Percentiles rank a stretch among this genome's conserved stretches.
Evolutionary conservation across 1,140 invertebrate genomes (phyloP).

Genomic region (Zaprionus tsacasi): DNA sequence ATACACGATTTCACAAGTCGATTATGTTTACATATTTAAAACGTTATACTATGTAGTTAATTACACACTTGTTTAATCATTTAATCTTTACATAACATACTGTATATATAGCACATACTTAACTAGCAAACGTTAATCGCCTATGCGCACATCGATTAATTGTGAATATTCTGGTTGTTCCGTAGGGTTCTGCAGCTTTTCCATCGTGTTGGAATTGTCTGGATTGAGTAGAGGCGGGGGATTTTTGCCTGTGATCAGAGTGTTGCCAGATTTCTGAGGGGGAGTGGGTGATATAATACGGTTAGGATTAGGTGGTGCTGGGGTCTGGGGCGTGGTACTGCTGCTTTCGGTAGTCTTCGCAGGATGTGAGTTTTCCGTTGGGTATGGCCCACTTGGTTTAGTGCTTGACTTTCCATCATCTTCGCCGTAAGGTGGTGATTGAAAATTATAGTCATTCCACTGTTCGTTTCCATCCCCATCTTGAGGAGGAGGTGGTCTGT

Average conservation of each 20-base stretch:
- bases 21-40: constrained; percentile 1
- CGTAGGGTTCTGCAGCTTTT: constrained; percentile 27
- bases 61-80: not conserved
- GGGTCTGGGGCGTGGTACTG: not conserved
- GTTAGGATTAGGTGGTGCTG: not conserved
- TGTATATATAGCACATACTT: not conserved
- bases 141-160: constrained; percentile 48
- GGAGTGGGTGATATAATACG: constrained; percentile 24
- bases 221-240: constrained; percentile 35
- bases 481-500: not conserved
- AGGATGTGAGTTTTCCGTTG: not conserved
- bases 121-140: not conserved
- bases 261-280: constrained; percentile 6
- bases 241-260: constrained; percentile 57
- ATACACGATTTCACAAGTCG: not conserved
- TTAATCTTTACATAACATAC: not conserved
- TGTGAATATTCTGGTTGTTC: constrained; percentile 2
- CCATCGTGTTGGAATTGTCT: constrained; percentile 41
- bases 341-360: no score
- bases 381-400: no score
- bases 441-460: not conserved
- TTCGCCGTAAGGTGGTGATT: not conserved
- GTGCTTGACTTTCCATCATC: not conserved
- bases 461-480: no score
- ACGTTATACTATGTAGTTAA: not conserved